phyloP scores from a whole-genome alignment of 2,113 vertebrate species.

The Peromyscus maniculatus region DNA sequence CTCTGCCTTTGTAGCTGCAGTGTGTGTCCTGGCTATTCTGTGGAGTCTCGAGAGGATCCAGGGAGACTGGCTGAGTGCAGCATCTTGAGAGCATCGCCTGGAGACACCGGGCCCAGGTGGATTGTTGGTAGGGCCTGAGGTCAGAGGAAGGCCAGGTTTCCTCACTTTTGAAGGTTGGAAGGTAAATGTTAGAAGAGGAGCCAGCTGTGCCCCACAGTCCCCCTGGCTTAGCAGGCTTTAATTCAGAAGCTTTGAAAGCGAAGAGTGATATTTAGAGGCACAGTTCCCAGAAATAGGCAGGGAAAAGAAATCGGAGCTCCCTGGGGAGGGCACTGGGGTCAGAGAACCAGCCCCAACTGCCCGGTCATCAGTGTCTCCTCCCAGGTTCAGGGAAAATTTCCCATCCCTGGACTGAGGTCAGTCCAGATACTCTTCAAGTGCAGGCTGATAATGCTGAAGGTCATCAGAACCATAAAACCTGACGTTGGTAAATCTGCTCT shows the following conservation, averaged over 20 bases:
- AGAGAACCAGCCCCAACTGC: neutral
- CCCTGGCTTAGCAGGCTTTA: slow-evolving; percentile 3
- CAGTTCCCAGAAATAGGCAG: slow-evolving; percentile 59
- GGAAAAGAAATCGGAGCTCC: slow-evolving; percentile 1
- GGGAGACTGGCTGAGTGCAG: neutral
- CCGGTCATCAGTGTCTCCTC: neutral
- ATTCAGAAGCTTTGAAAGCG: slow-evolving; percentile 53
- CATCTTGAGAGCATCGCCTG: neutral
- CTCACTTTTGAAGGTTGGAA: slow-evolving; percentile 55
- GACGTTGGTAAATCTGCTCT: neutral
- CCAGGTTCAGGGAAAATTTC: neutral
- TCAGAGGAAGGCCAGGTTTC: slow-evolving; percentile 16
- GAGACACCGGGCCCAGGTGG: neutral
- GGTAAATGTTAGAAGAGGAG: slow-evolving; percentile 56
- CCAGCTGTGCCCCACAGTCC: neutral
- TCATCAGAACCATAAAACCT: neutral
- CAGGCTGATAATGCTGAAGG: neutral
- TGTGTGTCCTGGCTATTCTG: neutral
- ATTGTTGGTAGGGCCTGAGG: neutral
- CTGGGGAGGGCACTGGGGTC: neutral
- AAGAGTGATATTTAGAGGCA: slow-evolving; percentile 57
- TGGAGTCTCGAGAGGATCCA: neutral
- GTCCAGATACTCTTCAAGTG: neutral
- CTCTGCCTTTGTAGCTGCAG: neutral
- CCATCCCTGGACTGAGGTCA: neutral